Evolutionary conservation across 1,140 invertebrate species (phyloP), one percentile per base, ranked within the genome.

Genomic region (Panagrolaimus sp.): DNA sequence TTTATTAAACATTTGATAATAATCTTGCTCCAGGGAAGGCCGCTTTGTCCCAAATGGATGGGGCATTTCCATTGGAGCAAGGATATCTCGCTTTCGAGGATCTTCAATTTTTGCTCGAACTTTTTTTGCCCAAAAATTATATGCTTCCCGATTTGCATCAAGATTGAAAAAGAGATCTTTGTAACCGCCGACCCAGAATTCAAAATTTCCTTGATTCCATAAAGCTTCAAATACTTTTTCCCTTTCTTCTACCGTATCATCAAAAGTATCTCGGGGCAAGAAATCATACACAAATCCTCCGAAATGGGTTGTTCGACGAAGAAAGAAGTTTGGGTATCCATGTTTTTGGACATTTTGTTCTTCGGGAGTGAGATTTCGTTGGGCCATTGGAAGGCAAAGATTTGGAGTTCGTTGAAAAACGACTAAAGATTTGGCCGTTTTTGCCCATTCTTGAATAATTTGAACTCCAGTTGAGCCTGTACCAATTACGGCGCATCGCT

Each of bases 41-140:
- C 52, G 15, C 17, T 58, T 58, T 12, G 21, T 26, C 10, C 52
- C 52, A 21, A 21, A 58, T 21, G 52, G 52, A 21, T 58, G 52
- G 15, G 52, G 52, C 4, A n/a, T 12, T 12, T 21, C 52, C 3
- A 12, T 10, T 8, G 52, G 52, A 10, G 52, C 52, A 12, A 58
- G 52, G 17, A 58, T 21, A 26, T 58, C 52, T 4, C 21, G 10
- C 21, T 21, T 58, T 58, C 17, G 12, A n/a, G 52, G 52, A 28
- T 58, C 52, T n/a, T 21, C 17, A 17, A 58, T 28, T 12, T 28
- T 21, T 21, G 21, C 52, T 10, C 52, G 28, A 24, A 58, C 52
- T n/a, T 58, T 58, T 28, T 58, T 58, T 28, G 21, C 10, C 52
- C 52, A 58, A 28, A 58, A 58, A 21, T 58, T 28, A 58, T 58